Percentiles rank a stretch among this genome's conserved stretches.
These are phyloP conservation scores for Colinus virginianus DNA, from an alignment of 2,113 vertebrate genomes.

Conservation along the genomic window DNA sequence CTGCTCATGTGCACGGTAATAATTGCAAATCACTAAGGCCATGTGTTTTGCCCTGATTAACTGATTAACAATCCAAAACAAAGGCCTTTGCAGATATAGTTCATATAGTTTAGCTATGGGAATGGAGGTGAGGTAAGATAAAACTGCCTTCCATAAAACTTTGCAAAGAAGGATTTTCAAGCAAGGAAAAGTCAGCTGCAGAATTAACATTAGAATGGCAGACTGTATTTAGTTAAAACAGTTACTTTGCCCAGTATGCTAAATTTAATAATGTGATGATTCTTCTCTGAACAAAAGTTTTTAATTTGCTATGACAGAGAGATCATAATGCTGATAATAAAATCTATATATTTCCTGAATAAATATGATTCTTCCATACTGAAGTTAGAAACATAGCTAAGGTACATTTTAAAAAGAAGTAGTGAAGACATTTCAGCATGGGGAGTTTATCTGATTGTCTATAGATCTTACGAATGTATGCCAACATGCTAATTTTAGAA, in stretches of 20 bases:
- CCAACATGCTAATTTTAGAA: not conserved
- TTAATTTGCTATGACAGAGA: not conserved
- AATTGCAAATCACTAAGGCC: not conserved
- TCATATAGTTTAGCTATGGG: not conserved
- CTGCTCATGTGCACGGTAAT: not conserved
- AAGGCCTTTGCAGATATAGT: not conserved
- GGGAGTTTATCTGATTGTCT: not conserved
- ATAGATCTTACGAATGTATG: not conserved
- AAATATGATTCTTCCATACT: not conserved
- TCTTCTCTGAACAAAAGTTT: not conserved
- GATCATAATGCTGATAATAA: not conserved
- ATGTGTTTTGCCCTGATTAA: not conserved
- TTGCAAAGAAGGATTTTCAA: not conserved
- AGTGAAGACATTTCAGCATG: not conserved
- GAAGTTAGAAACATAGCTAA: not conserved
- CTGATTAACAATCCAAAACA: not conserved
- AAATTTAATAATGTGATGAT: not conserved
- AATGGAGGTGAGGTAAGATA: not conserved
- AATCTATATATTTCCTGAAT: not conserved
- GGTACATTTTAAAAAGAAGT: not conserved
- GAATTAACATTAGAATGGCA: not conserved
- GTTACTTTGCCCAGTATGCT: not conserved
- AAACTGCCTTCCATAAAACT: not conserved
- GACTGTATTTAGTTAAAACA: not conserved
- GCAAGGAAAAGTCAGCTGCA: not conserved